These are phyloP conservation scores for Lophius piscatorius DNA, from an alignment of 2,113 vertebrate species.

Conservation along the genomic window DNA sequence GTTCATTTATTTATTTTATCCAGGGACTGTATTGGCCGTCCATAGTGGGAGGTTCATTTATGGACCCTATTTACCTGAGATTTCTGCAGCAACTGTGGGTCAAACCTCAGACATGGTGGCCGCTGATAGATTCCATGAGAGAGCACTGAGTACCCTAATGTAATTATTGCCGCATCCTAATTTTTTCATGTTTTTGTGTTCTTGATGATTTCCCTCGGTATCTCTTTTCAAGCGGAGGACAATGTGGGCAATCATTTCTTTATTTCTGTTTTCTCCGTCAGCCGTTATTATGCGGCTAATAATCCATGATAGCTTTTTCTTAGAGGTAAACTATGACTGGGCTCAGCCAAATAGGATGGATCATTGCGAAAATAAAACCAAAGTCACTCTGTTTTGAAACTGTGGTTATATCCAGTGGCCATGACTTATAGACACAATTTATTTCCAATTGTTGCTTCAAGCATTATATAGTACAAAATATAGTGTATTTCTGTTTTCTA, in stretches of 20 bases:
- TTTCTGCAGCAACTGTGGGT: constrained; percentile 58
- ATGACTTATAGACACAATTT: too few species aligned
- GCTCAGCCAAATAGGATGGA: constrained; percentile 43
- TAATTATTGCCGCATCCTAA: constrained; percentile 76
- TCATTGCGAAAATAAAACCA: constrained; percentile 57
- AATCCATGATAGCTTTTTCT: constrained; percentile 56
- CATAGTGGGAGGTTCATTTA: constrained; percentile 55
- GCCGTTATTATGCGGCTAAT: constrained; percentile 67
- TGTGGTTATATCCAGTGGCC: too few species aligned
- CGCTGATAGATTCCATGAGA: constrained; percentile 79
- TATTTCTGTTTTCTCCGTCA: constrained; percentile 75
- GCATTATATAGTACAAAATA: too few species aligned
- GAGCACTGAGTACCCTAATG: constrained; percentile 78
- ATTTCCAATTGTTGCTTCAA: constrained; percentile 41
- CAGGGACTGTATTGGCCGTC: constrained; percentile 12
- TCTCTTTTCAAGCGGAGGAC: constrained; percentile 79
- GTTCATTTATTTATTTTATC: constrained; percentile 13
- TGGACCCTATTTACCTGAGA: constrained; percentile 54
- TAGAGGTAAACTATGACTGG: constrained; percentile 56
- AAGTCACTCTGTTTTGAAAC: constrained; percentile 44
- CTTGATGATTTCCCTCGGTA: constrained; percentile 80
- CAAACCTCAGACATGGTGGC: constrained; percentile 65
- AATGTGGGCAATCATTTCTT: constrained; percentile 78
- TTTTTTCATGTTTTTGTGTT: constrained; percentile 72
- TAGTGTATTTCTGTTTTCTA: too few species aligned